A percentile compares a stretch with the other conserved stretches of the same genome.
Evolutionary conservation across 2,113 vertebrate genomes (phyloP).

Genomic region (Heterotilapia buettikoferi): DNA sequence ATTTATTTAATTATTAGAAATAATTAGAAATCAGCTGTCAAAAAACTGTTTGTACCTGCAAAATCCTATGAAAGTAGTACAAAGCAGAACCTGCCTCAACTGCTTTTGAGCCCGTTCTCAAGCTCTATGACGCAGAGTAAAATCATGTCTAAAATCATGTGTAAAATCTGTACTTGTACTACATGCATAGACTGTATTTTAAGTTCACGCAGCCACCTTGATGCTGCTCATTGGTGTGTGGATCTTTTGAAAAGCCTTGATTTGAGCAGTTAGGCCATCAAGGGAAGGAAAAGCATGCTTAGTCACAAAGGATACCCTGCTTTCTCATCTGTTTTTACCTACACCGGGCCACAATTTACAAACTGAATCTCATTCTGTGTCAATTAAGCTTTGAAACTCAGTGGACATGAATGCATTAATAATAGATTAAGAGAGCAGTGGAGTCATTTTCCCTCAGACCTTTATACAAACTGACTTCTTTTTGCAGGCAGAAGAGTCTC

Average conservation of each 20-base stretch:
- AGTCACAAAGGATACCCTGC: not conserved
- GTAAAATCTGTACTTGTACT: not conserved
- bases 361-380: not conserved
- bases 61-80: not conserved
- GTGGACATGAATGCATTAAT: not conserved
- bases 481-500: not conserved
- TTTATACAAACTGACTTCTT: not conserved
- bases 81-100: not conserved
- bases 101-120: not conserved
- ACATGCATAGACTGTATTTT: not conserved
- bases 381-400: not conserved
- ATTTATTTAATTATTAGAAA: not conserved
- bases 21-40: not conserved
- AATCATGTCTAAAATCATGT: not conserved
- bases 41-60: not conserved
- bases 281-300: not conserved
- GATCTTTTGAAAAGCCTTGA: not conserved
- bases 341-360: not conserved
- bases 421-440: not conserved
- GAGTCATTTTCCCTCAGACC: not conserved
- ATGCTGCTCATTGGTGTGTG: not conserved
- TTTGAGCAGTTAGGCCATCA: not conserved
- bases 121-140: not conserved
- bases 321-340: not conserved
- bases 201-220: not conserved